A percentile compares a stretch with the other conserved stretches of the same genome.
Evolutionary conservation across 2,113 vertebrate genomes (phyloP).

Genomic region (Rhineura floridana): DNA sequence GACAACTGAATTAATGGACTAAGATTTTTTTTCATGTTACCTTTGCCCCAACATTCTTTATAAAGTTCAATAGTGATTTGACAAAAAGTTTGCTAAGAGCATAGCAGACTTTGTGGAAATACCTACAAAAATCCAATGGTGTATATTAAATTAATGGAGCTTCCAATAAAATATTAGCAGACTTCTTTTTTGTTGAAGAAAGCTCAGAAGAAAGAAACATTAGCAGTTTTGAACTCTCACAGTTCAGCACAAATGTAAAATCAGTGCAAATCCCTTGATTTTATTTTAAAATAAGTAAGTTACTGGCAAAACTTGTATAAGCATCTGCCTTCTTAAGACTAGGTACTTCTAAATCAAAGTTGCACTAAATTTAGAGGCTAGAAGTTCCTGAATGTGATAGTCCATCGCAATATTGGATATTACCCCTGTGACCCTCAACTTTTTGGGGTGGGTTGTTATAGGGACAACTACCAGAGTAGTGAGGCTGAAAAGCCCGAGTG

Average conservation of each 20-base stretch:
- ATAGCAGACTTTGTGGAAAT: slow-evolving; percentile 65
- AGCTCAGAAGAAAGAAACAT: background rate
- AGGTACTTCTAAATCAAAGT: background rate
- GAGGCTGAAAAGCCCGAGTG: background rate
- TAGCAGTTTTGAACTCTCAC: slow-evolving; percentile 11
- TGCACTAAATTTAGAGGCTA: background rate
- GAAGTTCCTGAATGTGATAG: background rate
- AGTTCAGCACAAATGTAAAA: slow-evolving; percentile 24
- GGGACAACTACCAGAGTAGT: too few species aligned
- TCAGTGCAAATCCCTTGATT: slow-evolving; percentile 35
- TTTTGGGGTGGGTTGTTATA: background rate
- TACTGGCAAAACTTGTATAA: background rate
- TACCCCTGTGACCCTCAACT: background rate
- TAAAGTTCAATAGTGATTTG: slow-evolving; percentile 43
- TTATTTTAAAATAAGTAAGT: background rate
- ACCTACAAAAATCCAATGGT: slow-evolving; percentile 32
- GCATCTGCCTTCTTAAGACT: background rate
- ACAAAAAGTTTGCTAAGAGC: slow-evolving; percentile 30
- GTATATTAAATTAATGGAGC: slow-evolving; percentile 41
- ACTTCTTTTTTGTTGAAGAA: background rate
- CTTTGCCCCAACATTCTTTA: slow-evolving; percentile 63
- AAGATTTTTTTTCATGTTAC: slow-evolving; percentile 40
- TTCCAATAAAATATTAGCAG: background rate
- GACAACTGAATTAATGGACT: slow-evolving; percentile 37
- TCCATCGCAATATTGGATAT: background rate